Base-by-base conservation (phyloP, 1,140 invertebrate genomes). In the Drosophila repleta region DNA sequence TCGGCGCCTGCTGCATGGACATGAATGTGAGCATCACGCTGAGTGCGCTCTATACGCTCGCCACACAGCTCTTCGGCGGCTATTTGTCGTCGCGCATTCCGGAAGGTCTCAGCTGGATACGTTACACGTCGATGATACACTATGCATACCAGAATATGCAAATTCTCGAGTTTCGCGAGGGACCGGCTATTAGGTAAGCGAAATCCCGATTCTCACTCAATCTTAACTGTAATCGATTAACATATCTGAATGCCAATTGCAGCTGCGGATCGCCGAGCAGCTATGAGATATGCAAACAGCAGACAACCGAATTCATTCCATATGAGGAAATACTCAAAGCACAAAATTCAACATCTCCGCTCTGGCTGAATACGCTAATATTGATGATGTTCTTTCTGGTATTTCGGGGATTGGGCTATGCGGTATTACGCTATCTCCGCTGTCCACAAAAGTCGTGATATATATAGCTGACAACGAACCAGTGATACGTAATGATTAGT, bases 141-240 rank as follows among this genome's bases (percentile, higher is more conserved):
- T 97, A 97, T 91, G 96, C 96, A 51, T 97, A 96, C 90, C 95
- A 96, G 89, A 96, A 96, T 90, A 96, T 97, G 96, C 95, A 97
- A 92, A 96, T 96, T 68, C 93, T 97, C 8, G 96, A 97, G 90
- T 97, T 97, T 88, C 93, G 94, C 63, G 94, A 95, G 89, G 96
- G 95, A 76, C 92, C 94, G 49, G 93, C 94, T 39, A 94, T 97
- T 51, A 90, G 90, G 96, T 97, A 67, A 67, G 69, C 10, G 21
- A 32, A 35, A 13, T 29, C 24, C 4, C 24, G 4, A 24, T 29
- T 29, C 20, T 26, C 49, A 18, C n/a, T 29, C n/a, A 41, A 43
- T 18, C 58, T 45, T 17, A 15, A 32, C 20, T 5, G 13, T 15
- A 3, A 26, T 24, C 18, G 15, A 58, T 58, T 58, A 29, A 10